Evolutionary conservation across 2,113 vertebrate species (phyloP), one percentile per base, ranked within the genome.

Genomic region (Semicossyphus pulcher): DNA sequence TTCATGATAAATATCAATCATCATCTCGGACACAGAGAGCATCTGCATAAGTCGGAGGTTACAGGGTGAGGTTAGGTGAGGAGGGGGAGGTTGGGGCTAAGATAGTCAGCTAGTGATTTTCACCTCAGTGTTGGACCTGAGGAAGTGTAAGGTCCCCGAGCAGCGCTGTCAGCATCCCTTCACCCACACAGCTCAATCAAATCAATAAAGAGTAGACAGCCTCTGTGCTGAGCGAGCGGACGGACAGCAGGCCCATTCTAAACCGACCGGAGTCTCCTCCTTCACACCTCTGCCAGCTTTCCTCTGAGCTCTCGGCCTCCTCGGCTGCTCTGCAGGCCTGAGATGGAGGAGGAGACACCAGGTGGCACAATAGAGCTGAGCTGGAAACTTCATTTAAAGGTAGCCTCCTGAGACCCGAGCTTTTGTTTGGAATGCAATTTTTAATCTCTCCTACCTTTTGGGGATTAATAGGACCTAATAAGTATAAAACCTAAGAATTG

Each of bases 291-390:
- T 54, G 39, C 45, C 72, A 25, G 28, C 47, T 52, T 48, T 59
- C 42, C 28, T 41, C 59, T 4, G 14, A 53, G 20, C 31, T 23
- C 45, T 61, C 45, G 18, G 34, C 5, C 25, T 59, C 42, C 29
- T 11, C 2, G 1, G 29, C 3, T 7, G 7, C 21, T 49, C 47
- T 66, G 14, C 59, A 76, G 4, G 36, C 56, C 80, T 45, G 36
- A 57, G 29, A 57, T 15, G 18, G 54, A 52, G 20, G 61, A 42
- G 47, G 63, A 72, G 77, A 85, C 83, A 88, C 74, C 79, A 85
- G 89, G 84, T 81, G 84, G 87, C 82, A 71, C 80, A 84, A 71
- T 58, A 72, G 84, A 81, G 80, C 72, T 56, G 42, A 77, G 48
- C 48, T 57, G 72, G 14, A 14, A 56, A 61, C 26, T 59, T 61